Base-by-base conservation (phyloP, 1,140 invertebrate genomes). In the Pogonomyrmex barbatus region DNA sequence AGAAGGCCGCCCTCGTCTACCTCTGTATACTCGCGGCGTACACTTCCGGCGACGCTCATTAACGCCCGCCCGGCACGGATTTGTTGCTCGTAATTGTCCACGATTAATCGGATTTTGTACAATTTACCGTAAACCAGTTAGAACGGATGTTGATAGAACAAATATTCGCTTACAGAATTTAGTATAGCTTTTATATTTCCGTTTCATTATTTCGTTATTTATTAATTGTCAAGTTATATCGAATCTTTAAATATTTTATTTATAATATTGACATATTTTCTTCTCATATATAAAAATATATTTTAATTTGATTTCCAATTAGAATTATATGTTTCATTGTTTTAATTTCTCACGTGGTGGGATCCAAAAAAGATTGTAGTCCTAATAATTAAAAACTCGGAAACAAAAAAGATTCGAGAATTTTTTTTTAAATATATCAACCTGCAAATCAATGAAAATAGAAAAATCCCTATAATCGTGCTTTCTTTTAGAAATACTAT, bases 41-140 rank as follows among this genome's bases (percentile, higher is more conserved):
- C 91, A 92, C 92, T 95, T 95, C 94, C 94, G 94, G 90, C 85
- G 93, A 94, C 94, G 92, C 93, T 95, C 94, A 95, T 95, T 95
- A 95, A 94, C 94, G 93, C 92, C 92, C 91, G 89, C 89, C 88
- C 89, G 87, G 91, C 93, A 93, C 92, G 94, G 94, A 95, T 95
- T 95, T 95, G 93, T 94, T 93, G 88, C 90, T 85, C 86, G 91
- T 94, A 94, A 95, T 94, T 93, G 93, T 91, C 88, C 88, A 88
- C 91, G 91, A 89, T 94, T 94, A 94, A 95, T 95, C 94, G 92
- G 90, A 93, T 94, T 94, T 93, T 92, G 93, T 91, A 90, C 91
- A 65, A 78, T 83, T 82, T 63, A 58, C 58, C 3, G 30, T 60
- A 75, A 60, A 47, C 10, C 33, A 12, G n/a, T 14, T 62, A 39